Base-by-base conservation (phyloP, 2,888 invertebrate genomes). In the Augochlorella aurata region DNA sequence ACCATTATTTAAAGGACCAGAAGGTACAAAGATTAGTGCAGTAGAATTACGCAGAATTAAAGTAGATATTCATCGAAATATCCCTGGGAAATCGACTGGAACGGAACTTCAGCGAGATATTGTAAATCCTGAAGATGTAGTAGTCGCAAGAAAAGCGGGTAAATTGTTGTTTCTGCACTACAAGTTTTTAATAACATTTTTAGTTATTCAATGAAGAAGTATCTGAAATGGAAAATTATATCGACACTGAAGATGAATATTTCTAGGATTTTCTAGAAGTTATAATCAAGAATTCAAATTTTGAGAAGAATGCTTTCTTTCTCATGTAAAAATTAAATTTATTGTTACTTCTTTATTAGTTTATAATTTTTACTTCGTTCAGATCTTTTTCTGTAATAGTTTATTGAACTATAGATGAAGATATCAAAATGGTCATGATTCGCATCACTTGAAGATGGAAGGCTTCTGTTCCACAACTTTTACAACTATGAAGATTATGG, bases 61-160 rank as follows among this genome's bases (percentile, higher is more conserved):
- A 85, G 85, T 91, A 78, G 84, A 89, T 76, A 90, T 91, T 78
- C 85, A 85, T 21, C 82, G 90, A 70, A 87, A 89, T 21, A 85
- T 91, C 74, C 66, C 84, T 21, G 72, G 61, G 12, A 70, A 72
- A 67, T 81, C 82, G 52, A 65, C 76, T 8, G 67, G 21, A 16
- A 44, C 18, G 24, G 85, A 90, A 71, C 76, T 91, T 45, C 76
- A 88, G n/a, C 78, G 91, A 24, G 86, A 88, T 69, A 90, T 91
- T 71, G 4, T 89, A 52, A 83, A 89, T 83, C 87, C 88, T 18
- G 90, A 91, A 84, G 91, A 90, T 73, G 79, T 91, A 45, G 70
- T 87, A 74, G 45, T 91, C n/a, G 85, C 83, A 75, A 89, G 91
- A 88, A 87, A 90, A 90, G 78, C 81, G 69, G 91, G 91, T 91